A percentile compares a stretch with the other conserved stretches of the same genome.
These are phyloP conservation scores for Bucco capensis DNA, from an alignment of 2,113 vertebrate species.

Conservation along the genomic window DNA sequence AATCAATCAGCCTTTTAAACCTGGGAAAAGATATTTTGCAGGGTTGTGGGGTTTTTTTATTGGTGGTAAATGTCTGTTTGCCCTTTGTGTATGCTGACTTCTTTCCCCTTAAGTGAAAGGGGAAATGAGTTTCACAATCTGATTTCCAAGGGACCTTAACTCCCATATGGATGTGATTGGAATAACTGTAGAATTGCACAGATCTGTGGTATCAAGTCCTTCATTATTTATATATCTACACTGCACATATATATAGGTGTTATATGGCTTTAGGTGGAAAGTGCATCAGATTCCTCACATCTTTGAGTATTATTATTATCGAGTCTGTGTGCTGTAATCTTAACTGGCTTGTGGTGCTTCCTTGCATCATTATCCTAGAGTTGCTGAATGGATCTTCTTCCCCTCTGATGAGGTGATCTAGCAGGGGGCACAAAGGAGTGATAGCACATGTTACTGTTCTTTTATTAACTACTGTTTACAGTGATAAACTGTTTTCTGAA, in stretches of 20 bases:
- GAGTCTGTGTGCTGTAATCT: neutral
- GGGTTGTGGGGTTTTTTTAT: neutral
- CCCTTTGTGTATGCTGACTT: neutral
- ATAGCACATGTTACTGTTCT: neutral
- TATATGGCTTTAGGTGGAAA: neutral
- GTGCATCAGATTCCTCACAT: neutral
- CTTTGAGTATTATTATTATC: neutral
- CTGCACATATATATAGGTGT: neutral
- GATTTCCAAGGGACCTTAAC: neutral
- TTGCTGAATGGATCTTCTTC: neutral
- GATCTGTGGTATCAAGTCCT: neutral
- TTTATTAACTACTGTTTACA: neutral
- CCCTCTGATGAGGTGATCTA: neutral
- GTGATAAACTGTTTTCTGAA: neutral
- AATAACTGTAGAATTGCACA: neutral
- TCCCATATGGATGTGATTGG: neutral
- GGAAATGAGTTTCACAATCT: neutral
- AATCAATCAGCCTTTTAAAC: neutral
- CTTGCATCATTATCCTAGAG: neutral
- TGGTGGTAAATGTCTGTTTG: neutral
- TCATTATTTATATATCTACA: neutral
- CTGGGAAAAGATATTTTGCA: neutral
- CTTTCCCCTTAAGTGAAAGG: neutral
- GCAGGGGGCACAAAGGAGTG: neutral
- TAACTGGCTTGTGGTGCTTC: neutral